These are phyloP conservation scores for Leptothorax acervorum DNA, from an alignment of 2,888 invertebrate genomes.

Conservation along the genomic window DNA sequence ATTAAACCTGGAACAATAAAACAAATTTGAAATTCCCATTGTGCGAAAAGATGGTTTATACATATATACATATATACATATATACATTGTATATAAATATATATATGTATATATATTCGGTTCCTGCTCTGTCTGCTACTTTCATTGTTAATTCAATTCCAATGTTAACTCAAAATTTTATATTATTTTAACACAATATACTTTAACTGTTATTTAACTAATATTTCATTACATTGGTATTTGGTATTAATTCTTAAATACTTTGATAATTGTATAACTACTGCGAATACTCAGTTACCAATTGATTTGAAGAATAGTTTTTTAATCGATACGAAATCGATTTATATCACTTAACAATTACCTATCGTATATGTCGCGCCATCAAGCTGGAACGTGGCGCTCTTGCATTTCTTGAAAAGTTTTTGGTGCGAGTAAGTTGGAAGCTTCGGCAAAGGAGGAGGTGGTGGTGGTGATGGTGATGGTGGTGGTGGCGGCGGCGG, in stretches of 20 bases:
- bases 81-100: too few relatives aligned
- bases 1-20: background rate
- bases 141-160: background rate
- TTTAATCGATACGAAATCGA: background rate
- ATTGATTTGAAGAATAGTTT: background rate
- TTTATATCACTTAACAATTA: constrained; percentile 85
- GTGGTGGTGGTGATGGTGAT: constrained; percentile 57
- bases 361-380: constrained; percentile 95
- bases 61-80: too few relatives aligned
- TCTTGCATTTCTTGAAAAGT: constrained; percentile 93
- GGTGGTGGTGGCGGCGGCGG: background rate
- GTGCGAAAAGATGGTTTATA: background rate
- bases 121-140: background rate
- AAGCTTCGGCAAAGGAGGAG: constrained; percentile 74
- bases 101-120: too few relatives aligned
- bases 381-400: constrained; percentile 94
- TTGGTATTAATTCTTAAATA: background rate
- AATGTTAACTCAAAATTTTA: background rate
- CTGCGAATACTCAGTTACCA: background rate
- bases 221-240: background rate
- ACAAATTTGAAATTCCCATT: background rate
- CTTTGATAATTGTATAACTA: background rate
- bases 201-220: background rate
- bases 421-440: constrained; percentile 84
- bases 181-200: background rate